Base-by-base conservation (phyloP, 2,888 invertebrate genomes). In the Synanthedon vespiformis region DNA sequence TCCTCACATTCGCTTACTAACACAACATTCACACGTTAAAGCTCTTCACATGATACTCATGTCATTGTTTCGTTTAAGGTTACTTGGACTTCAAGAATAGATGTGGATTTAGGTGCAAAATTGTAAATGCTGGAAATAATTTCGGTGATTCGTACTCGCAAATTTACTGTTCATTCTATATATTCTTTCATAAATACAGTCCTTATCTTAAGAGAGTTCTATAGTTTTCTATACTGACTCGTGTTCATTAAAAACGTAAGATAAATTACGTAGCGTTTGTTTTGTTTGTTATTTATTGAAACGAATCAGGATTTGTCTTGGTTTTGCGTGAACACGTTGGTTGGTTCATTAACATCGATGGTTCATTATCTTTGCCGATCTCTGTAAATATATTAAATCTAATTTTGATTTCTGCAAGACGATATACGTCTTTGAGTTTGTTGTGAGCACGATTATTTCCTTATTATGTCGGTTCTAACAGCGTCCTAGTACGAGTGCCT, bases 61-160 rank as follows among this genome's bases (percentile, higher is more conserved):
- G 40, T 50, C n/a, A 50, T 68, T 73, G 65, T 71, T 22, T 62
- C 70, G 66, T 63, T 59, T 58, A 70, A 72, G 77, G 79, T 80
- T 69, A 74, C 69, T 74, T 85, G 87, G 87, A 87, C 87, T 87
- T 87, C 87, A 87, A 87, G 85, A 86, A 87, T 87, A 87, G 79
- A 87, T 78, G 74, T 80, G 85, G 81, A 77, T 61, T 71, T 77
- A 81, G 81, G 82, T 81, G 84, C 83, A 74, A 74, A 72, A 62
- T 67, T 86, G 85, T 86, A 86, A 81, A 86, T 85, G 80, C 86
- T 82, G 74, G 65, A 67, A 65, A 65, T 68, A 67, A 34, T 66
- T 67, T 64, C 63, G 48, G 14, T 22, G 13, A 47, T 47, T 50
- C 44, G 65, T 63, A 57, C 56, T 62, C 63, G 62, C 63, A 63